Evolutionary conservation across 35 echinoderm and acorn worm species (phyloP).

Genomic region (Apostichopus japonicus): DNA sequence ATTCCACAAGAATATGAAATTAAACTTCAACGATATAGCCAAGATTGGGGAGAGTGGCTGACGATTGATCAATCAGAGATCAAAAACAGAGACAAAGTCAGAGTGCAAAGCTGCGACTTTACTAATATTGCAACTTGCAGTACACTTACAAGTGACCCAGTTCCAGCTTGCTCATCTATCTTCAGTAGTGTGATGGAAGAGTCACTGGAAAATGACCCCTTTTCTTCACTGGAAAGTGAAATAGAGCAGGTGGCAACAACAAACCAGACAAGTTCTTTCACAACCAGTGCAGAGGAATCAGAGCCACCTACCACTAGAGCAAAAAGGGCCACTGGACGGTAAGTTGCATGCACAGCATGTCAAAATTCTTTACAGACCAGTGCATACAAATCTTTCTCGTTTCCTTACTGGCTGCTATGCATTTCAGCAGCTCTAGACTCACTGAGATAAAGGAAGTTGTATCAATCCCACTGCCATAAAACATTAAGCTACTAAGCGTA

Average conservation of each 20-base stretch:
- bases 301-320: background rate
- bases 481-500: background rate
- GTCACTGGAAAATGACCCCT: background rate
- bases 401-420: background rate
- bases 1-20: constrained; percentile 25
- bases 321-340: background rate
- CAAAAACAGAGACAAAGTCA: constrained; percentile 15
- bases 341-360: background rate
- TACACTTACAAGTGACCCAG: background rate
- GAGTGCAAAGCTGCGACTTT: constrained; percentile 5
- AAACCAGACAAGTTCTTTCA: background rate
- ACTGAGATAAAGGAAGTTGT: background rate
- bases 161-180: background rate
- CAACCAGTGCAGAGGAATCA: background rate
- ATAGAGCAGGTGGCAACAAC: background rate
- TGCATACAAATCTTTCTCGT: background rate
- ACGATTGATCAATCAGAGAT: constrained; percentile 34
- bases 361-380: background rate
- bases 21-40: background rate
- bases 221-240: background rate
- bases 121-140: background rate
- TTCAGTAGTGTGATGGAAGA: background rate
- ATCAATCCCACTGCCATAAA: background rate
- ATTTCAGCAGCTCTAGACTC: background rate
- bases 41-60: constrained; percentile 17